Conservation (phyloP, 2,888 invertebrate species). For the Acrobasis repandana region DNA sequence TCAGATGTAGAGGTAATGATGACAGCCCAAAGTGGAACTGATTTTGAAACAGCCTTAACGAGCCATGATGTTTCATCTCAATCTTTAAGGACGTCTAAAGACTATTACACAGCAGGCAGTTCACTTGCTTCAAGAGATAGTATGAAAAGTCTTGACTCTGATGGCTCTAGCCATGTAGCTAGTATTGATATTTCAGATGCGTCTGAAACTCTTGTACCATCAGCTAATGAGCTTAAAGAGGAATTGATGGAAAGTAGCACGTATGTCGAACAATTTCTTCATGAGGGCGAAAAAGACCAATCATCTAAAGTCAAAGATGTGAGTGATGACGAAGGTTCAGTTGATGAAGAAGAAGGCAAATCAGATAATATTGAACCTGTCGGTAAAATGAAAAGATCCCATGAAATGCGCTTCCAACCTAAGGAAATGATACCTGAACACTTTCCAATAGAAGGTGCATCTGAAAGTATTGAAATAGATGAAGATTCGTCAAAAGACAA, state of each 20-base stretch:
- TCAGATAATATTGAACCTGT: conserved; percentile 79
- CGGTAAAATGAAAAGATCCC: conserved; percentile 93
- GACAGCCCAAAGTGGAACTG: conserved; percentile 89
- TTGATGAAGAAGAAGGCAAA: conserved; percentile 81
- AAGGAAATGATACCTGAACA: conserved; percentile 78
- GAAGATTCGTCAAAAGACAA: conserved; percentile 70
- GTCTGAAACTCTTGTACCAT: conserved; percentile 96
- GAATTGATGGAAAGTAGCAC: conserved; percentile 86
- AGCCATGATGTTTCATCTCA: conserved; percentile 89
- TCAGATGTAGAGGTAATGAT: conserved; percentile 93
- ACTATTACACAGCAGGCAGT: conserved; percentile 93
- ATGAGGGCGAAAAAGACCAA: conserved; percentile 64
- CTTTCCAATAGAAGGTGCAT: conserved; percentile 64
- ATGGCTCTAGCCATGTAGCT: conserved; percentile 93
- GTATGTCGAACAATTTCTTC: conserved; percentile 80
- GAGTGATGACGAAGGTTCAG: conserved; percentile 80
- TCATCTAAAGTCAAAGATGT: conserved; percentile 68
- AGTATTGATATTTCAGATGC: conserved; percentile 95
- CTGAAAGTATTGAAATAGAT: conserved; percentile 71
- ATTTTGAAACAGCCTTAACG: conserved; percentile 93
- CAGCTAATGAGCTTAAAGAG: conserved; percentile 91
- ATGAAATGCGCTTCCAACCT: conserved; percentile 94
- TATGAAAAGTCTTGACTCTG: conserved; percentile 94
- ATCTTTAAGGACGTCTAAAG: conserved; percentile 89
- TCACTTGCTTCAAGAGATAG: conserved; percentile 95